Evolutionary conservation across 2,113 vertebrate species (phyloP).

Genomic region (Albula glossodonta): DNA sequence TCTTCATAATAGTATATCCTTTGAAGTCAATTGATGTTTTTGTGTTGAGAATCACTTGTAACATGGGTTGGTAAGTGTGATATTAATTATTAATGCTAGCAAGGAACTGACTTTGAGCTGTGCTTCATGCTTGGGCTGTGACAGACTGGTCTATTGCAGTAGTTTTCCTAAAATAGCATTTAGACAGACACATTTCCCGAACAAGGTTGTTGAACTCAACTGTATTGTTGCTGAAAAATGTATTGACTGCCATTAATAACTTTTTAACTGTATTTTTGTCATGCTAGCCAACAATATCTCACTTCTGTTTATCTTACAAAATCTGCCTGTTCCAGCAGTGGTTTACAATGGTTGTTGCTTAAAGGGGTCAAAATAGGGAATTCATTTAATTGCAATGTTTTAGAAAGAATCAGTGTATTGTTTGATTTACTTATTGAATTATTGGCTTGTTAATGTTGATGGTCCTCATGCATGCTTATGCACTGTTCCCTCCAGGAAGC

Average conservation of each 20-base stretch:
- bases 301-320: neutral
- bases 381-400: neutral
- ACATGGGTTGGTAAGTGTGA: neutral
- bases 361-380: neutral
- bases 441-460: neutral
- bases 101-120: too few relatives aligned
- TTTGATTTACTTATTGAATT: neutral
- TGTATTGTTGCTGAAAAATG: too few relatives aligned
- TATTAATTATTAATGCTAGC: neutral
- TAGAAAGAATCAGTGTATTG: too few relatives aligned
- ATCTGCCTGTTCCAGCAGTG: neutral
- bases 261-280: too few relatives aligned
- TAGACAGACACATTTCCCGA: too few relatives aligned
- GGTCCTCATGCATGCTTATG: neutral
- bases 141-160: too few relatives aligned
- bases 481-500: constrained; percentile 77
- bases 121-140: too few relatives aligned
- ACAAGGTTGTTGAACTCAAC: too few relatives aligned
- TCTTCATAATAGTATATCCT: too few relatives aligned
- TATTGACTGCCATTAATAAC: too few relatives aligned
- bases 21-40: too few relatives aligned
- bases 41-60: neutral
- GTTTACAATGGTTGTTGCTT: neutral
- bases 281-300: neutral
- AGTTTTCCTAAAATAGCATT: too few relatives aligned